Percentiles rank a stretch among this genome's conserved stretches.
These are phyloP conservation scores for Dione vanillae DNA, from an alignment of 2,888 invertebrate genomes.

Conservation along the genomic window DNA sequence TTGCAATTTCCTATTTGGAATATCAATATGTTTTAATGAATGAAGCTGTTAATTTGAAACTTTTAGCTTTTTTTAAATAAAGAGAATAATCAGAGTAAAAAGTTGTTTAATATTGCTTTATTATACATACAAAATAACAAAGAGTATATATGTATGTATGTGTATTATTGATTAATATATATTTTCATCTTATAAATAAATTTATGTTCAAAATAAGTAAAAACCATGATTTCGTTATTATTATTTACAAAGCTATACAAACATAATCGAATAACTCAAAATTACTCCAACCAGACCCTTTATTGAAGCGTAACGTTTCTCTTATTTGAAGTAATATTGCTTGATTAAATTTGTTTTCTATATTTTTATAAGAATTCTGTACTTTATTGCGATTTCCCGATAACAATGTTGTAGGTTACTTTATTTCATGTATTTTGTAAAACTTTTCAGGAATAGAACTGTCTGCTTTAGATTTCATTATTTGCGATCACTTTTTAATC, in stretches of 20 bases:
- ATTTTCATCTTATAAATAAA: neutral
- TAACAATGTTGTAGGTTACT: constrained; percentile 13
- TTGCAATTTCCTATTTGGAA: constrained; percentile 8
- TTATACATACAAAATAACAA: neutral
- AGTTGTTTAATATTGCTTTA: neutral
- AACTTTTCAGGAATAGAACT: neutral
- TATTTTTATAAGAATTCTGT: constrained; percentile 22
- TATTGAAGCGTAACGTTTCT: constrained; percentile 17
- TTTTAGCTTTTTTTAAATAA: constrained; percentile 1
- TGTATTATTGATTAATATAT: too few relatives aligned
- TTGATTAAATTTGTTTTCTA: constrained; percentile 24
- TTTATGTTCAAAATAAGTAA: neutral
- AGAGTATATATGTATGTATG: too few relatives aligned
- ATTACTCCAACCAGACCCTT: constrained; percentile 19
- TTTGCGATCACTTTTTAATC: constrained; percentile 7
- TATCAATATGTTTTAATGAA: constrained; percentile 13
- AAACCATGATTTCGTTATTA: neutral
- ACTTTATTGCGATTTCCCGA: constrained; percentile 8
- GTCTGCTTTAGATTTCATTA: constrained; percentile 2
- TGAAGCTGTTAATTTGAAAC: constrained; percentile 10
- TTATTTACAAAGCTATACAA: constrained; percentile 15
- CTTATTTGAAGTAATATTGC: constrained; percentile 13
- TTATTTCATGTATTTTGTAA: constrained; percentile 17
- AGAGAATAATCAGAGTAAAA: neutral
- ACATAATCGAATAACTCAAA: constrained; percentile 17